Percentiles rank a stretch among this genome's conserved stretches.
Conservation (phyloP, 2,113 vertebrate genomes). For the Thamnaconus septentrionalis region DNA sequence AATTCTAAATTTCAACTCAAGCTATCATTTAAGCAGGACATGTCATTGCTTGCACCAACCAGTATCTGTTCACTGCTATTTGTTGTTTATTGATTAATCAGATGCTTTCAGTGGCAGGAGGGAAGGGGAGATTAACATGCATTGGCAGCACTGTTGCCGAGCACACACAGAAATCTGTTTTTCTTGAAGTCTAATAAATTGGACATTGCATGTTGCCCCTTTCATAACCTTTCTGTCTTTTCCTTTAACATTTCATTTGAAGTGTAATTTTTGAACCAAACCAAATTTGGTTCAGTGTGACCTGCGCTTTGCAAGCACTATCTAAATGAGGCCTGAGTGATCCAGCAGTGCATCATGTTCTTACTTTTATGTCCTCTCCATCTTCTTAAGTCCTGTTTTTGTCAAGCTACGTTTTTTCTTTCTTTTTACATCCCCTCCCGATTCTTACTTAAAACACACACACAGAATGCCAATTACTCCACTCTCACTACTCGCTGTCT, state of each 20-base stretch:
- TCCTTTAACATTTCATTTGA: background rate
- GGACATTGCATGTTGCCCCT: background rate
- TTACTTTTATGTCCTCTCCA: constrained; percentile 21
- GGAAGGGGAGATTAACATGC: too few relatives aligned
- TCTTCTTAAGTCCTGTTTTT: constrained; percentile 24
- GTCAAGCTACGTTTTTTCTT: background rate
- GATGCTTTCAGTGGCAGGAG: too few relatives aligned
- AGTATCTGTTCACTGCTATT: too few relatives aligned
- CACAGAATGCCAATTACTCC: constrained; percentile 6
- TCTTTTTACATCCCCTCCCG: background rate
- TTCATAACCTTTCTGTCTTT: constrained; percentile 1
- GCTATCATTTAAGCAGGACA: too few relatives aligned
- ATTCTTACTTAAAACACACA: constrained; percentile 11
- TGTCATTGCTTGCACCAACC: too few relatives aligned
- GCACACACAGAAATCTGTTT: too few relatives aligned
- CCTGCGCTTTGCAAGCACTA: too few relatives aligned
- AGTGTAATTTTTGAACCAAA: too few relatives aligned
- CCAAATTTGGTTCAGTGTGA: background rate
- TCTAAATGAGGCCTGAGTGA: constrained; percentile 26
- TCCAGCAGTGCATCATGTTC: background rate
- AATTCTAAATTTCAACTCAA: too few relatives aligned
- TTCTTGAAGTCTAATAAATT: background rate
- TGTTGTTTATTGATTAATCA: too few relatives aligned
- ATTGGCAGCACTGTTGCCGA: too few relatives aligned
- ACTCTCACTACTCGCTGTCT: constrained; percentile 29